Base-by-base conservation (phyloP, 2,113 vertebrate genomes). In the Scopus umbretta region DNA sequence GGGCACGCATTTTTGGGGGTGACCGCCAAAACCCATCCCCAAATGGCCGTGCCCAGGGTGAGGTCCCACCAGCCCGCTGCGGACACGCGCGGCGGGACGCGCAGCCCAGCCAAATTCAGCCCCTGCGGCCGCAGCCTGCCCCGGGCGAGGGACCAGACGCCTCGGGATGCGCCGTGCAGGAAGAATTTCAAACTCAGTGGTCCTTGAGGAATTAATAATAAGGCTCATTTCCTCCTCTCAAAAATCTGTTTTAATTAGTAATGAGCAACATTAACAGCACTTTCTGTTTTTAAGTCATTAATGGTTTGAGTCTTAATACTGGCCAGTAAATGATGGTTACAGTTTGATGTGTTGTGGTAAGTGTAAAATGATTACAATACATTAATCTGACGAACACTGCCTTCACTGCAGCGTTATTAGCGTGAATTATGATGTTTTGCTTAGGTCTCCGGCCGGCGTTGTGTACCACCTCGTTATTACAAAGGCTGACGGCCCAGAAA, bases 201-300 rank as follows among this genome's bases (percentile, higher is more conserved):
- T 90, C 92, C 96, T 90, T 11, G 52, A 92, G 72, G 94, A 92
- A 90, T 92, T 88, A 40, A 94, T 92, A 91, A 82, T 47, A 88
- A 90, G 94, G 92, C 82, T 95, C 92, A 92, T 90, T 95, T 96
- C 90, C 93, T 83, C 92, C 88, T 50, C 75, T 62, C 71, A 10
- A 50, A 42, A 80, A 95, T 84, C 86, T 19, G 40, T 78, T 95
- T 95, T 53, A 81, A 94, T 96, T 94, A 95, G 91, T 72, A 76
- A 91, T 27, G 90, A 92, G 92, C 84, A 56, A 45, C 88, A 91
- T 82, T 92, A 92, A 90, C 72, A 79, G 90, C 86, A 71, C 72
- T 93, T 75, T 95, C 90, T 95, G 92, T 38, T 91, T 90, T 85
- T 22, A 67, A 96, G 89, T 13, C 93, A 45, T 80, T 94, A 83